These are phyloP conservation scores for Magallana angulata DNA, from an alignment of 1,140 invertebrate species.

Conservation along the genomic window DNA sequence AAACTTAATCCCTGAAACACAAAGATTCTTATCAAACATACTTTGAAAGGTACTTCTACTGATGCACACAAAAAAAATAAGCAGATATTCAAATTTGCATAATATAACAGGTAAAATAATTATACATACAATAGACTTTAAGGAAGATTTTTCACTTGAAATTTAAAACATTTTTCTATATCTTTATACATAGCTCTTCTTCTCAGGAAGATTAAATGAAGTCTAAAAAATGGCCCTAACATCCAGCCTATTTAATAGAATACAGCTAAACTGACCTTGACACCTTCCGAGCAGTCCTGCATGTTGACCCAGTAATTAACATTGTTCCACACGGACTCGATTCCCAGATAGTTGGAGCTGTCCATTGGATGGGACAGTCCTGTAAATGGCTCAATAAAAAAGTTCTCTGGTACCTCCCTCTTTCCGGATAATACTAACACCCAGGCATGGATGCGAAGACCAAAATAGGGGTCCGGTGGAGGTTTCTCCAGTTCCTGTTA, in stretches of 20 bases:
- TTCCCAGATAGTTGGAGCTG: slow-evolving; percentile 85
- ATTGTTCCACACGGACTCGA: slow-evolving; percentile 93
- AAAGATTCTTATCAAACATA: neutral
- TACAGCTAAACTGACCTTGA: slow-evolving; percentile 66
- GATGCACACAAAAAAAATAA: no score
- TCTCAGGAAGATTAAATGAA: no score
- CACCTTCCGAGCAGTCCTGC: slow-evolving; percentile 82
- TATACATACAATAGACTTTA: no score
- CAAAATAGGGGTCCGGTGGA: slow-evolving; percentile 86
- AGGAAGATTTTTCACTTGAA: no score
- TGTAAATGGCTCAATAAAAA: slow-evolving; percentile 91
- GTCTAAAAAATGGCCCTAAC: no score
- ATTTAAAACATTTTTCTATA: no score
- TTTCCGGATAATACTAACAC: slow-evolving; percentile 85
- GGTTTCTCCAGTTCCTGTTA: slow-evolving; percentile 83
- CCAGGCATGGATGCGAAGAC: slow-evolving; percentile 91
- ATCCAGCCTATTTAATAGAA: no score
- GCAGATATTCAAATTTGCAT: no score
- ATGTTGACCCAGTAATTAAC: slow-evolving; percentile 92
- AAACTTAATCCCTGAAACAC: slow-evolving; percentile 75
- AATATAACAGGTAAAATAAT: no score
- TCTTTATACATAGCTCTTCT: no score
- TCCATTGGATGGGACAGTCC: slow-evolving; percentile 83
- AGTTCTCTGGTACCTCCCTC: slow-evolving; percentile 83
- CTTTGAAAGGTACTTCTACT: no score